Evolutionary conservation across 2,888 invertebrate species (phyloP), one percentile per base, ranked within the genome.

Genomic region (Brachyptera risi): DNA sequence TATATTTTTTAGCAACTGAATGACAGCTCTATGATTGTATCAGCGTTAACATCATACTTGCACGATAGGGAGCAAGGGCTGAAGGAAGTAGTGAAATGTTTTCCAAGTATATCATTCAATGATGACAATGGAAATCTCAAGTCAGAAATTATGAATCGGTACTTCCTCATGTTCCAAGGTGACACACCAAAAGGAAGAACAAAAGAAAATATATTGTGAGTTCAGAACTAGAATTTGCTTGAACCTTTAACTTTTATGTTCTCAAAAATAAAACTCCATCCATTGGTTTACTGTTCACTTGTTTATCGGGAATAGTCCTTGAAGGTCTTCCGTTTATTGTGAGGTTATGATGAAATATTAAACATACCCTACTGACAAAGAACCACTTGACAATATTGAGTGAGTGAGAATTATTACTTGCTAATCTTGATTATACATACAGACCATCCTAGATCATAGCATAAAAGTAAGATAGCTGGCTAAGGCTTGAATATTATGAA

Each of bases 11-110:
- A 92, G 80, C 93, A 94, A 77, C 76, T 99, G 61, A 87, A 91
- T 69, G 99, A 99, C 73, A 98, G 97, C 66, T 87, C 93, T 19
- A 90, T 95, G 74, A 96, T 99, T 59, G 84, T 98, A 68, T 97
- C 97, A 3, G 79, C 91, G 1, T 72, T 99, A 57, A 84, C 89
- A 50, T 91, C 96, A 1, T 87, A 85, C 71, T 73, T 96, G 31
- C 74, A 78, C 65, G 87, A 90, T 68, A 72, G 73, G 9, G 76
- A 77, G 35, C 72, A 79, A 58, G 78, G 82, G 56, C 72, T 97
- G 17, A 76, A 78, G 1, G 86, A 90, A n/a, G 77, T 94, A 27
- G 79, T 86, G 0, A 83, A 85, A 64, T 90, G 80, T 75, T 95
- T 92, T 74, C 93, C 94, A 0, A 78, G 79, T 1, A 82, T 90